Base-by-base conservation (phyloP, 1,140 invertebrate genomes). In the Melipona quadrifasciata region DNA sequence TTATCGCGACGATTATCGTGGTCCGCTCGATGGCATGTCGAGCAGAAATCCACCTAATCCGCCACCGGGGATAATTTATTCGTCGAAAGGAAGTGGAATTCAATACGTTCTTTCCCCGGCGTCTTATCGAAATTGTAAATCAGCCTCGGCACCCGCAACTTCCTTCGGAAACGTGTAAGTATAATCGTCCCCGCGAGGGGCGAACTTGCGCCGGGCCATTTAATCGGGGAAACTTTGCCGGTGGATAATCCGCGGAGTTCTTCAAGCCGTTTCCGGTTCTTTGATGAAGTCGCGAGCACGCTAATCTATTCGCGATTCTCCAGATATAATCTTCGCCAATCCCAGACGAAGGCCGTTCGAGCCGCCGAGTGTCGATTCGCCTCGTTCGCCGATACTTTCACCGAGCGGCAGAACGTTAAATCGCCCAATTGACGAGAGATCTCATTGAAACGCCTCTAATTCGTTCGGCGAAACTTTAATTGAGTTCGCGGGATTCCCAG, bases 91-190 rank as follows among this genome's bases (percentile, higher is more conserved):
- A 78, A 70, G 21, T n/a, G 74, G 53, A 83, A 83, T 83, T 83
- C 75, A 79, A 83, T 79, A 79, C 82, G 27, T 83, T 79, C 55
- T 67, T 71, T 79, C 31, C 64, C 31, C 2, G 39, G 4, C 19
- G 8, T 31, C 57, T 84, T 71, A 84, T 79, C 55, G 19, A 70
- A 64, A 79, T 84, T 77, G 34, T 79, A 84, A 84, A 84, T 84
- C 82, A 71, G 57, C 31, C 39, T 47, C 58, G 34, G 57, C 55
- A 61, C 55, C 17, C 34, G 67, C 65, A 71, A 71, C 57, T 84
- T 58, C 27, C 21, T 21, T 58, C 67, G 82, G 47, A 70, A 84
- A 34, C 76, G 82, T 84, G 82, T 71, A 84, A 84, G 82, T 84
- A 64, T 84, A 84, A 84, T 84, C 79, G 55, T 78, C 72, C 82